Evolutionary conservation across 2,797 vertebrate species (phyloP).

Genomic region (Pelochelys cantorii): DNA sequence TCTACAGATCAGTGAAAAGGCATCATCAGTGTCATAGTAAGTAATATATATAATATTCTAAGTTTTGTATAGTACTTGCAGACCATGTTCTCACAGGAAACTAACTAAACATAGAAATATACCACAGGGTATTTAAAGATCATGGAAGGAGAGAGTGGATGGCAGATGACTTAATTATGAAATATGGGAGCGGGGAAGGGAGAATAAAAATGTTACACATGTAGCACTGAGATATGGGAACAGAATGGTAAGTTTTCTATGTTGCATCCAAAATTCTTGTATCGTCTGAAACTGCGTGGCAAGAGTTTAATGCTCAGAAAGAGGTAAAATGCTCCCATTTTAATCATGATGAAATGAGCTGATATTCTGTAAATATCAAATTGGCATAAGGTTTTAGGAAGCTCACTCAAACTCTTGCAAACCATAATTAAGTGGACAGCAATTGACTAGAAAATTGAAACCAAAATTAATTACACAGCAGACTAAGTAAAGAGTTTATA

Average conservation of each 20-base stretch:
- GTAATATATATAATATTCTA: neutral
- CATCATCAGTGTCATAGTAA: neutral
- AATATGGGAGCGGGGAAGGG: neutral
- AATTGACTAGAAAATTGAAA: neutral
- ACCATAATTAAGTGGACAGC: neutral
- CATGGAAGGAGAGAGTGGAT: neutral
- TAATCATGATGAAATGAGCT: neutral
- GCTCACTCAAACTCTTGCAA: neutral
- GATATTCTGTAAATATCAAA: neutral
- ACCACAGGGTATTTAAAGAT: neutral
- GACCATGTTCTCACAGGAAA: accelerated
- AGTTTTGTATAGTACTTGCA: neutral
- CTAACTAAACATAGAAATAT: neutral
- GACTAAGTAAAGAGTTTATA: accelerated
- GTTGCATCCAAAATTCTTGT: neutral
- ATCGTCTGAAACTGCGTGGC: neutral
- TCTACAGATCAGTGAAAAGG: neutral
- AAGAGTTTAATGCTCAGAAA: neutral
- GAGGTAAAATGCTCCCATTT: neutral
- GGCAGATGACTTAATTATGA: accelerated
- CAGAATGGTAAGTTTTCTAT: neutral
- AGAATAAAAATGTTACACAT: neutral
- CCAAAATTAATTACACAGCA: neutral
- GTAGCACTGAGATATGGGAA: neutral
- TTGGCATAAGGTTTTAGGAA: neutral